A percentile compares a stretch with the other conserved stretches of the same genome.
Evolutionary conservation across 2,113 vertebrate species (phyloP).

Genomic region (Sclerurus mexicanus): DNA sequence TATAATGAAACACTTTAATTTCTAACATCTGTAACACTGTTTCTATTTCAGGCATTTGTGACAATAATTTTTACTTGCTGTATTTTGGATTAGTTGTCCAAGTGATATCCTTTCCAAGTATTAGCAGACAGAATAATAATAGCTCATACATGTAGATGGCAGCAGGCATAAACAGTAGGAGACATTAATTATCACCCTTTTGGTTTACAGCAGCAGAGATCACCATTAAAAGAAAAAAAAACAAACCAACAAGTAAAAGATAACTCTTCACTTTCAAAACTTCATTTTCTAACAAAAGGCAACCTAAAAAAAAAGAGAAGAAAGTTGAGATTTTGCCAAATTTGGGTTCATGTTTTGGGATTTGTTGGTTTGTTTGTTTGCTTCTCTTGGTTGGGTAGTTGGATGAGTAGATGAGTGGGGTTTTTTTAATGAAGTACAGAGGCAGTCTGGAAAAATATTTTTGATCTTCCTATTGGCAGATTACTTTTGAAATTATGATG

Average conservation of each 20-base stretch:
- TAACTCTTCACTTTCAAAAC: neutral
- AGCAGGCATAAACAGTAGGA: conserved; percentile 28
- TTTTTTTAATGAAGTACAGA: neutral
- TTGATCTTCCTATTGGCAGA: neutral
- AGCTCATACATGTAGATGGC: neutral
- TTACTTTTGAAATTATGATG: neutral
- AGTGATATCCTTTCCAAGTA: conserved; percentile 20
- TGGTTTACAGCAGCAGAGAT: conserved; percentile 1
- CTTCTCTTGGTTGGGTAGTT: neutral
- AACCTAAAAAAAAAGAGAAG: neutral
- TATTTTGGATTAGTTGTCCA: conserved; percentile 4
- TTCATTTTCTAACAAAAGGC: neutral
- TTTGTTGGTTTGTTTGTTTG: neutral
- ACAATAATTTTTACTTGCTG: conserved; percentile 2
- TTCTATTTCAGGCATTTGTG: conserved; percentile 15
- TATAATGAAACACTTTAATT: neutral
- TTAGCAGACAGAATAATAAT: conserved; percentile 45
- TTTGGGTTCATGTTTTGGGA: neutral
- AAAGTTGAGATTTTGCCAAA: neutral
- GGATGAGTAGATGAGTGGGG: too few relatives aligned
- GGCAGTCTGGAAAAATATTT: neutral
- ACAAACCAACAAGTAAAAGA: neutral
- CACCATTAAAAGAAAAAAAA: neutral
- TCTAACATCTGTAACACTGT: neutral
- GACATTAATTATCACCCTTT: conserved; percentile 34